Base-by-base conservation (phyloP, 2,113 vertebrate species). In the Toxotes chatareus region DNA sequence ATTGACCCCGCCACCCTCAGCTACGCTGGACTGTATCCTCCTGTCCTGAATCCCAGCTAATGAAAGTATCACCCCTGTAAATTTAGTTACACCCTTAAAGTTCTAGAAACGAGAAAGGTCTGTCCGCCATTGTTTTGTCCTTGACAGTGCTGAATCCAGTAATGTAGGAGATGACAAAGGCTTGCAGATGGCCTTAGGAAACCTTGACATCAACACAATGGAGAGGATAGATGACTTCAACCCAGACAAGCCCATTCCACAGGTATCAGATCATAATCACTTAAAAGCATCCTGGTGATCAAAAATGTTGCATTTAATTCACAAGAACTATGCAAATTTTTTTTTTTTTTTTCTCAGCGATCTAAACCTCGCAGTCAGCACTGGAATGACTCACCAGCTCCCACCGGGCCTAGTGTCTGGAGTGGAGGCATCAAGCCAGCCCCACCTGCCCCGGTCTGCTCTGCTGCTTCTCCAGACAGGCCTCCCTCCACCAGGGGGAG, bases 1-100 rank as follows among this genome's bases (percentile, higher is more conserved):
- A 2, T 97, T 12, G 94, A 97, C 85, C 96, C 95, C 0, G 68
- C 94, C 89, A 90, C 94, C 8, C 94, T 99, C 7, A 86, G 77
- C 89, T 99, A 99, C 0, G 98, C 98, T 53, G 98, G 98, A 27
- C 92, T 68, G 98, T 99, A 99, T 99, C 98, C 97, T 98, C 1
- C 0, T 46, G 16, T 16, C n/a, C 10, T 56, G 9, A 57, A 4
- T 46, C 27, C 5, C 47, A 60, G 4, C 19, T 31, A 13, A 23
- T 56, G 27, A 0, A 13, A 5, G 0, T 38, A 5, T 31, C 2
- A 9, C 5, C 5, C 32, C 38, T 67, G 10, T 51, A 4, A 49
- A 68, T 40, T 10, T 16, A 2, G 19, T 67, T 46, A 17, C 17
- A 53, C 4, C 4, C 3, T 19, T 3, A 19, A 16, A 19, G 44